Base-by-base conservation (phyloP, 1,140 invertebrate genomes). In the Sycophila sp. region DNA sequence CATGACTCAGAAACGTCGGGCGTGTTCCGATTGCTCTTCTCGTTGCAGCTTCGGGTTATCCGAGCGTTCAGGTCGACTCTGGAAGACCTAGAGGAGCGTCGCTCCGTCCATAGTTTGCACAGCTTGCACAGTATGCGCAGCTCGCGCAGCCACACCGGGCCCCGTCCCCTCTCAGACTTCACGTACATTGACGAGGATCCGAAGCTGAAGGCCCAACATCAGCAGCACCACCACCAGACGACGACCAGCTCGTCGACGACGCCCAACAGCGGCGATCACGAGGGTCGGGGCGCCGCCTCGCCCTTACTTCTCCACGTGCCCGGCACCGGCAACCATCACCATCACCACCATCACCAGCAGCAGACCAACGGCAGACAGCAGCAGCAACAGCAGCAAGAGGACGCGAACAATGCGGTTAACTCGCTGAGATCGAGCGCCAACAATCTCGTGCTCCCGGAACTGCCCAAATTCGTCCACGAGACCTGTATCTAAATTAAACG, bases 1-100 rank as follows among this genome's bases (percentile, higher is more conserved):
- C 17, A 68, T 45, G 13, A 56, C 11, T 65, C 19, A 60, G 40
- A 70, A 42, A 80, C 76, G 78, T 78, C 78, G 80, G 80, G 81
- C 78, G 84, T 85, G 81, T 83, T 81, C 84, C 79, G 81, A 79
- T 85, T 79, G 82, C 80, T 80, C 83, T 81, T 82, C 79, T 84
- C 84, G 79, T 95, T 95, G 90, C 96, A 99, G 98, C 94, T 99
- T 90, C 95, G 98, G 89, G 98, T 99, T 89, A 98, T 99, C 89
- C 95, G 97, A 90, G 98, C 98, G 86, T 99, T 99, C 95, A 98
- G 97, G 90, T 98, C 96, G 83, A 98, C 95, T 84, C 90, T 99
- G 90, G 98, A 99, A 92, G 98, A 99, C 89, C 91, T 99, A 89
- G 98, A 99, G 90, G 98, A 99, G 89, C 94, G 96, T 84, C 94